These are phyloP conservation scores for Heliconius aoede DNA, from an alignment of 2,888 invertebrate species.

Conservation along the genomic window DNA sequence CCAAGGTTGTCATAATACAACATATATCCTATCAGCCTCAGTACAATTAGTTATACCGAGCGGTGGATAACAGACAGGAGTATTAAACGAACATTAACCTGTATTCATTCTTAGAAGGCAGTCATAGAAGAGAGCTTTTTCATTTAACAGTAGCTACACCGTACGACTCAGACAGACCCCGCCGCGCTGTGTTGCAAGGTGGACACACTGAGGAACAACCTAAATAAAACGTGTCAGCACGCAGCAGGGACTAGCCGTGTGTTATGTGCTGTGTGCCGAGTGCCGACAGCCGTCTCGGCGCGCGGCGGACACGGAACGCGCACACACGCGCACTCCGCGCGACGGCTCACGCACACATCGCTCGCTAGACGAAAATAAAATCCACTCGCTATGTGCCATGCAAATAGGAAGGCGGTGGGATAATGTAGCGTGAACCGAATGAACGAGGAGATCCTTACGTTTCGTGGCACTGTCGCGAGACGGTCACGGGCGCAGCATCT, in stretches of 20 bases:
- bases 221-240: constrained; percentile 71
- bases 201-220: constrained; percentile 74
- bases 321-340: constrained; percentile 55
- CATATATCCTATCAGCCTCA: background rate
- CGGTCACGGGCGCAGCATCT: constrained; percentile 82
- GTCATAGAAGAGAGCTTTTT: background rate
- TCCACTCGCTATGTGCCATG: constrained; percentile 82
- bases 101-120: constrained; percentile 14
- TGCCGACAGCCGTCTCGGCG: constrained; percentile 66
- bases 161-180: constrained; percentile 45
- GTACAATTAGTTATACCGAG: background rate
- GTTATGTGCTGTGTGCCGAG: constrained; percentile 58
- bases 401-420: constrained; percentile 80
- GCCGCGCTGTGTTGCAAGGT: constrained; percentile 49
- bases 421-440: constrained; percentile 68
- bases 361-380: constrained; percentile 82
- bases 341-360: constrained; percentile 68
- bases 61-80: background rate
- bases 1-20: constrained; percentile 27
- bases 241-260: constrained; percentile 67
- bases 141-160: background rate
- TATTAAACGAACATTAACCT: constrained; percentile 16
- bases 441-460: constrained; percentile 81
- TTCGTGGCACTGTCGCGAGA: constrained; percentile 81
- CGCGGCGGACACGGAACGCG: constrained; percentile 67